Evolutionary conservation across 2,888 invertebrate genomes (phyloP).

Genomic region (Stegophylla sp.): DNA sequence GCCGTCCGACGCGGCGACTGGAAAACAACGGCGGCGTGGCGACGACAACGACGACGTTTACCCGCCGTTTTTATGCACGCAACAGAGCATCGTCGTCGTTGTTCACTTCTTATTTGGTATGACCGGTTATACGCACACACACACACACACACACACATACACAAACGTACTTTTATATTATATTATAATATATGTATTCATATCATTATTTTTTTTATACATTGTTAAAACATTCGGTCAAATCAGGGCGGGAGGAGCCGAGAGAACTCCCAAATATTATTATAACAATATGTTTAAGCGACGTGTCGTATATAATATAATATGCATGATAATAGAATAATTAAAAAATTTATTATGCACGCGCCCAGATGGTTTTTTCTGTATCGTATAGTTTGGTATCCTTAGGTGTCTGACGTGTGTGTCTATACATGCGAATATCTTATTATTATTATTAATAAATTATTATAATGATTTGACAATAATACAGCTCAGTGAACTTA

Average conservation of each 20-base stretch:
- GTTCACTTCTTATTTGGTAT: constrained; percentile 49
- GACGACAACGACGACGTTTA: constrained; percentile 32
- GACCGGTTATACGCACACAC: constrained; percentile 35
- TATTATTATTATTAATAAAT: neutral
- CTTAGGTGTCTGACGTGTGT: neutral
- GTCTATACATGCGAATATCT: neutral
- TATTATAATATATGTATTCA: neutral
- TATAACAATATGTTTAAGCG: constrained; percentile 19
- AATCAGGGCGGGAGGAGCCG: neutral
- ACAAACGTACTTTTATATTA: neutral
- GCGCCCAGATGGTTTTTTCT: neutral
- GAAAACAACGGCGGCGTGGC: constrained; percentile 7
- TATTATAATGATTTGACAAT: neutral
- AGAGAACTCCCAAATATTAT: neutral
- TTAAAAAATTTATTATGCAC: constrained; percentile 3
- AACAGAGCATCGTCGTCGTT: constrained; percentile 27
- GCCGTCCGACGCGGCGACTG: constrained; percentile 48
- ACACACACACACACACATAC: neutral
- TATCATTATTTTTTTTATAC: constrained; percentile 19
- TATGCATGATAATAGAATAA: neutral
- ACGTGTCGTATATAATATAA: constrained; percentile 19
- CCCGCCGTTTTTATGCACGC: constrained; percentile 57
- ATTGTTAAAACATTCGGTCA: neutral
- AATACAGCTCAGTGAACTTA: constrained; percentile 26
- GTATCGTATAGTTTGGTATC: neutral